Conservation (phyloP, 1,140 invertebrate genomes). For the Bicyclus anynana region DNA sequence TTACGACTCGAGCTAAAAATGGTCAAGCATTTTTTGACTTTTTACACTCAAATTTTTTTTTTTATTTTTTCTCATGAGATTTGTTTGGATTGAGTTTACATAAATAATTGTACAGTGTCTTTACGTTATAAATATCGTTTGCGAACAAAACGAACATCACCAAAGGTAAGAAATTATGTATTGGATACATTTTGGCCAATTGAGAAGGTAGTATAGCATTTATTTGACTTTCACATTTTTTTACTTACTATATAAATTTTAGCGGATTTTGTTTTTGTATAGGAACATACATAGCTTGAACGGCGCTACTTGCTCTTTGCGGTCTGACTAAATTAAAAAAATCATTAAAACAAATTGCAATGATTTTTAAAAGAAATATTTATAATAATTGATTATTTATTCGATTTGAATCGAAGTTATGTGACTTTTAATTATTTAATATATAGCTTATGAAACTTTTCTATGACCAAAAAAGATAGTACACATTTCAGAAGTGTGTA, state of each 20-base stretch:
- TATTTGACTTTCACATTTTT: slow-evolving; percentile 67
- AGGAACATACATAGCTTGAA: background rate
- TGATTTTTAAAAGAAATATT: background rate
- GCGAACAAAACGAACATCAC: slow-evolving; percentile 52
- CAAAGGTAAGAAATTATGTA: slow-evolving; percentile 64
- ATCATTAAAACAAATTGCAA: background rate
- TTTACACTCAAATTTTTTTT: slow-evolving; percentile 77
- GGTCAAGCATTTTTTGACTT: slow-evolving; percentile 78
- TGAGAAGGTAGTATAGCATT: slow-evolving; percentile 77
- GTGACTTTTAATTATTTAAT: background rate
- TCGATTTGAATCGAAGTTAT: background rate
- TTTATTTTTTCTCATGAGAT: slow-evolving; percentile 45
- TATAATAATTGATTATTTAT: background rate
- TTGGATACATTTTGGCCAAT: slow-evolving; percentile 54
- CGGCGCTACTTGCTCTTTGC: background rate
- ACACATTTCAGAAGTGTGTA: slow-evolving; percentile 55
- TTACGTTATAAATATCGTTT: slow-evolving; percentile 67
- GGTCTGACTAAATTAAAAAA: background rate
- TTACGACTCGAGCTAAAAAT: slow-evolving; percentile 74
- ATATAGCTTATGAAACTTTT: slow-evolving; percentile 5
- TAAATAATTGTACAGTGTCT: slow-evolving; percentile 33
- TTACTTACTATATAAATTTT: slow-evolving; percentile 19
- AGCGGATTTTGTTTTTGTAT: slow-evolving; percentile 7
- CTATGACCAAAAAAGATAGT: slow-evolving; percentile 54
- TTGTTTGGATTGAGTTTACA: slow-evolving; percentile 53